Percentiles rank a stretch among this genome's conserved stretches.
Evolutionary conservation across 2,797 vertebrate genomes (phyloP).

Genomic region (Astyanax mexicanus): DNA sequence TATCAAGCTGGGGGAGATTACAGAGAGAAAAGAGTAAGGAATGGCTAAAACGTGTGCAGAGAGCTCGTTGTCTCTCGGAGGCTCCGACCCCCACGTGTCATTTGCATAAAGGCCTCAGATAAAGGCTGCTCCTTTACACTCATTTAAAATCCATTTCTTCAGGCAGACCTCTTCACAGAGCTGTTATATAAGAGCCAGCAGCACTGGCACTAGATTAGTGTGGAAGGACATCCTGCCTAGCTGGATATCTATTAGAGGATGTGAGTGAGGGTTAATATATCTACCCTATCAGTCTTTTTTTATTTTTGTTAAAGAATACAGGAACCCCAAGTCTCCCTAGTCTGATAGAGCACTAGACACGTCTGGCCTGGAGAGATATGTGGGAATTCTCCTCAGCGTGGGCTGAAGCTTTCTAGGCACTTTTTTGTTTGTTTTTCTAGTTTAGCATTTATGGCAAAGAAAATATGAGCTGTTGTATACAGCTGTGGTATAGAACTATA

Average conservation of each 20-base stretch:
- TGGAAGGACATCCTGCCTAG: constrained; percentile 21
- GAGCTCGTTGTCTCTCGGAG: neutral
- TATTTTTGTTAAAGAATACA: neutral
- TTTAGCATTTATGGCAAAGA: no score
- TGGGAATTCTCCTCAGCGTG: neutral
- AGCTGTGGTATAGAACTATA: no score
- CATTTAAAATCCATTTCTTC: neutral
- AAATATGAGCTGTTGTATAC: no score
- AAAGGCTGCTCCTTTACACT: neutral
- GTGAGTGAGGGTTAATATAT: neutral
- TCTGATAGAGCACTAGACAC: constrained; percentile 5
- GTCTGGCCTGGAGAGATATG: constrained; percentile 9
- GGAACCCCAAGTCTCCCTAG: neutral
- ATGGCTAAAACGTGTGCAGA: constrained; percentile 19
- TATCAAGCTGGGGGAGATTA: constrained; percentile 27
- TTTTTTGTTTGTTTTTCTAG: no score
- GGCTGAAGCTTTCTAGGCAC: no score
- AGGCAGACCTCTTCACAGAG: neutral
- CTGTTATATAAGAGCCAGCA: neutral
- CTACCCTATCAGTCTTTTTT: constrained; percentile 30
- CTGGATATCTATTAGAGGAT: constrained; percentile 25
- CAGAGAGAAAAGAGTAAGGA: constrained; percentile 2
- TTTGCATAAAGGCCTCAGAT: neutral
- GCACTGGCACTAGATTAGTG: neutral
- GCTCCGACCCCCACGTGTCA: neutral